These are phyloP conservation scores for Pachypanchax playfairii DNA, from an alignment of 2,113 vertebrate species.

Conservation along the genomic window DNA sequence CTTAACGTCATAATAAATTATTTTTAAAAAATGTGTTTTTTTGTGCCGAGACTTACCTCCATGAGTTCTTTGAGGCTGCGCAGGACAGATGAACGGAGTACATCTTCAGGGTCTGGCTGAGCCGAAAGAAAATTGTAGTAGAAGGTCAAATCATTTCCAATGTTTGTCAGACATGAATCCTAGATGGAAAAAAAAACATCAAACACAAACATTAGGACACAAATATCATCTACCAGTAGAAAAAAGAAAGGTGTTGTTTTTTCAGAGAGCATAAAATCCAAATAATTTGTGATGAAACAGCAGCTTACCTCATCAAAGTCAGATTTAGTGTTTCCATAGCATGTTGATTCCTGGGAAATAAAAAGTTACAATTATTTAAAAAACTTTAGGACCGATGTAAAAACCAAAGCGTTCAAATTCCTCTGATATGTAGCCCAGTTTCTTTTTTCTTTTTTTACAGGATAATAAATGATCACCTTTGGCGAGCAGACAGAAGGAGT, in stretches of 20 bases:
- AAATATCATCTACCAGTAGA: background rate
- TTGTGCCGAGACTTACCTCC: constrained; percentile 53
- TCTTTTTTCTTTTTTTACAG: background rate
- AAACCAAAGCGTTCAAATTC: background rate
- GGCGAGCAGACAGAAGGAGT: constrained; percentile 68
- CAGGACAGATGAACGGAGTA: constrained; percentile 36
- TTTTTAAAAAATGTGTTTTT: background rate
- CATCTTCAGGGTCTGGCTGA: constrained; percentile 35
- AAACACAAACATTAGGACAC: background rate
- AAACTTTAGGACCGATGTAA: background rate
- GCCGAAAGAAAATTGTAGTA: constrained; percentile 57
- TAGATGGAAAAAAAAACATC: constrained; percentile 28
- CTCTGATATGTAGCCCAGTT: background rate
- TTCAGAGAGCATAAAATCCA: no score
- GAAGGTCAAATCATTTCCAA: constrained; percentile 65
- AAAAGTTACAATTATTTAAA: background rate
- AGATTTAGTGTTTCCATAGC: constrained; percentile 51
- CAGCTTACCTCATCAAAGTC: constrained; percentile 73
- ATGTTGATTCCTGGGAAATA: constrained; percentile 70
- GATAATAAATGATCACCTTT: constrained; percentile 57
- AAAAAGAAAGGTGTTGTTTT: background rate
- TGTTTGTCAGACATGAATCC: constrained; percentile 66
- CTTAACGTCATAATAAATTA: no score
- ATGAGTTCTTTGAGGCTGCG: constrained; percentile 59
- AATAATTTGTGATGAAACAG: background rate